phyloP scores from a whole-genome alignment of 37 sponge, comb jelly and placozoan genomes.

The Trichoplax adhaerens region DNA sequence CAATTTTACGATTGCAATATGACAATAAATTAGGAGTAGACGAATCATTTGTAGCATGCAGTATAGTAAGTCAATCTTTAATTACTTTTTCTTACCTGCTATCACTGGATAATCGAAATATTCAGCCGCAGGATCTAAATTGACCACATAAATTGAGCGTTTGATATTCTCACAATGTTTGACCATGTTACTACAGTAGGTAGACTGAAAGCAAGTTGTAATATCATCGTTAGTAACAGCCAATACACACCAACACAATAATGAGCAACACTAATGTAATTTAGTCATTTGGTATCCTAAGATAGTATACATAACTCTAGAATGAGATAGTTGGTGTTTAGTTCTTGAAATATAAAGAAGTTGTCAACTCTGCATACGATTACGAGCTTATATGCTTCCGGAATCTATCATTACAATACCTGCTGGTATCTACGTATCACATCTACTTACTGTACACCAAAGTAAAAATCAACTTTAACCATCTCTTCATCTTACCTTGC shows the following conservation, averaged over 20 bases:
- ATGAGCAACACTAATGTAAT: too few species aligned
- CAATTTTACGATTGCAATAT: neutral
- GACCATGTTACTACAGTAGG: slow-evolving; percentile 76
- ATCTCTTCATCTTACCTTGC: slow-evolving; percentile 44
- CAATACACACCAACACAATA: too few species aligned
- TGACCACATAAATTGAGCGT: slow-evolving; percentile 71
- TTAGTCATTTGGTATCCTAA: too few species aligned
- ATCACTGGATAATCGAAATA: slow-evolving; percentile 76
- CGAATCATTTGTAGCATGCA: neutral
- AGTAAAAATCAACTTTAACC: too few species aligned
- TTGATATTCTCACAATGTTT: slow-evolving; percentile 67
- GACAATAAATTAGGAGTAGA: neutral
- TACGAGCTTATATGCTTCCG: too few species aligned
- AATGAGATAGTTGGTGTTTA: neutral
- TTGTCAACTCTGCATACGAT: too few species aligned
- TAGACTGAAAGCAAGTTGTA: slow-evolving; percentile 33
- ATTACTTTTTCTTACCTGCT: slow-evolving; percentile 26
- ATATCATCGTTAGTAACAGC: too few species aligned
- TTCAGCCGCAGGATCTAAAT: slow-evolving; percentile 98
- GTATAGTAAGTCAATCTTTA: neutral
- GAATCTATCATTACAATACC: too few species aligned
- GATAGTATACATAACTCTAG: neutral
- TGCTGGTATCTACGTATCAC: too few species aligned
- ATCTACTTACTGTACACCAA: too few species aligned
- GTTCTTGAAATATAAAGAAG: neutral